Conservation (phyloP, 2,888 invertebrate species). For the Stenichneumon culpator region DNA sequence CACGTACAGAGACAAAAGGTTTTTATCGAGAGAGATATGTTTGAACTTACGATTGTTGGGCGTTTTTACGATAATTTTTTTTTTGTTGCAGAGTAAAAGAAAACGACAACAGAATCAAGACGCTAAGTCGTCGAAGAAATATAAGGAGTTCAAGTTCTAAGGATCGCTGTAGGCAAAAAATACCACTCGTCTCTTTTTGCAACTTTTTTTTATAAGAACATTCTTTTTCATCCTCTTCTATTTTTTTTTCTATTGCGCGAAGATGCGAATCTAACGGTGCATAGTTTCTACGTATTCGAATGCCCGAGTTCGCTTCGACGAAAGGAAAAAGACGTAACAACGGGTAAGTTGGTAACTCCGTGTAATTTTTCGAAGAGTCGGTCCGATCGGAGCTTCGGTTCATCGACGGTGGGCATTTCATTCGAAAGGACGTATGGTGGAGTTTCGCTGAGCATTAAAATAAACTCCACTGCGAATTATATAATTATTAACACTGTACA, state of each 20-base stretch:
- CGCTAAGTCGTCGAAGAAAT: conserved; percentile 97
- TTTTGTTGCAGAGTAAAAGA: conserved; percentile 92
- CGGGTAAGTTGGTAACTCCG: background rate
- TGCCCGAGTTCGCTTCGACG: background rate
- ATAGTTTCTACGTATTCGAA: background rate
- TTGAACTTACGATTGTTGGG: conserved; percentile 18
- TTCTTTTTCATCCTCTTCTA: background rate
- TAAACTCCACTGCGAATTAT: conserved; percentile 13
- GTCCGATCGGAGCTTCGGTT: background rate
- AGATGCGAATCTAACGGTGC: background rate
- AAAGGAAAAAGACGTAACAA: background rate
- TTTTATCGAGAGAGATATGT: conserved; percentile 55
- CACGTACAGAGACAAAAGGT: conserved; percentile 99
- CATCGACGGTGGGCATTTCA: background rate
- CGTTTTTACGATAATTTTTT: conserved; percentile 64
- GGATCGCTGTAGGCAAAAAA: conserved; percentile 14
- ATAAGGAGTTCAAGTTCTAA: conserved; percentile 99
- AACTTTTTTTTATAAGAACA: background rate
- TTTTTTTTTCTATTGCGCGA: background rate
- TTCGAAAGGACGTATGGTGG: background rate
- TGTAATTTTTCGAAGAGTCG: background rate
- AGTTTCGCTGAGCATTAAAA: background rate
- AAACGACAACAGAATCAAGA: conserved; percentile 96
- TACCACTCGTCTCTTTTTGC: background rate
- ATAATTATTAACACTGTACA: conserved; percentile 55